phyloP scores from a whole-genome alignment of 1,140 invertebrate genomes.

The Philotrypesis tridentata region DNA sequence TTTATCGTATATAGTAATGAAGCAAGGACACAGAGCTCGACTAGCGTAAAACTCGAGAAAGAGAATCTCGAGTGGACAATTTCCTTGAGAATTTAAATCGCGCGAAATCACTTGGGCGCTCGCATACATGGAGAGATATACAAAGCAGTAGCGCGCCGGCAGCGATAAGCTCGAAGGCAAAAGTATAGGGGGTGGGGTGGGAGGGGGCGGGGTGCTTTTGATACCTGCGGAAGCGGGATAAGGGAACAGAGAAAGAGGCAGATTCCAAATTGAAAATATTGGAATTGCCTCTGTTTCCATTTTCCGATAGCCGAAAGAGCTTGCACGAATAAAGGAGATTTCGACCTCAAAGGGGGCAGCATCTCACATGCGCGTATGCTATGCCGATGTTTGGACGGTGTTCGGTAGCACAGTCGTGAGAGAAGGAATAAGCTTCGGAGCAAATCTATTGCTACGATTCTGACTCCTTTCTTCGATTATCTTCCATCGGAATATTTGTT shows the following conservation, averaged over 20 bases:
- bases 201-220: background rate
- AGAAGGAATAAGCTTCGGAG: background rate
- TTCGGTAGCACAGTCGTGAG: background rate
- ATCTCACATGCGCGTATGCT: background rate
- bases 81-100: conserved; percentile 23
- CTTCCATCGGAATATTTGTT: background rate
- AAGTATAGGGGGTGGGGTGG: no score
- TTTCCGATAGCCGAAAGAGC: conserved; percentile 12
- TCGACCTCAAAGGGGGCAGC: conserved; percentile 7
- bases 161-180: conserved; percentile 27
- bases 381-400: background rate
- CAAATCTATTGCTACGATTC: background rate
- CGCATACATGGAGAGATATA: background rate
- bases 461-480: background rate
- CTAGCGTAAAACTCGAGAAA: background rate
- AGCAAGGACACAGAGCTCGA: background rate
- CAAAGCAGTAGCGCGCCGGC: conserved; percentile 4
- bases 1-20: background rate
- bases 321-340: conserved; percentile 37
- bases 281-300: conserved; percentile 37
- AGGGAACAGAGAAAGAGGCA: background rate
- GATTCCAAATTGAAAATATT: conserved; percentile 47
- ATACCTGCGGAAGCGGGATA: background rate
- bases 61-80: conserved; percentile 22
- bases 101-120: conserved; percentile 25